These are phyloP conservation scores for Elysia crispata DNA, from an alignment of 2,888 invertebrate species.

Conservation along the genomic window DNA sequence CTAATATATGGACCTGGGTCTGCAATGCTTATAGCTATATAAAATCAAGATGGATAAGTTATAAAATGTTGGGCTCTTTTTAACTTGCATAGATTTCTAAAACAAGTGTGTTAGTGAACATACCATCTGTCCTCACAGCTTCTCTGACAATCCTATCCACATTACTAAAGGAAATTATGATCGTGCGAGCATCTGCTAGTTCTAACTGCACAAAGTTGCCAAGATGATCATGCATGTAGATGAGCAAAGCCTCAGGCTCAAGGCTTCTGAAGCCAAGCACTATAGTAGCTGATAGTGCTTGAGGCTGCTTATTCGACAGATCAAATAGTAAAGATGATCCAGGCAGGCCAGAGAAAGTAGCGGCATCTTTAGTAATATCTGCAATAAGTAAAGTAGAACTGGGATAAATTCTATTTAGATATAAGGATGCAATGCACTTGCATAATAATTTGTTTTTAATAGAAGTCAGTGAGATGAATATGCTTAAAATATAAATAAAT, in stretches of 20 bases:
- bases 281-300: constrained; percentile 81
- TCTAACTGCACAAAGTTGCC: constrained; percentile 91
- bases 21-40: too few species aligned
- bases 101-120: not conserved
- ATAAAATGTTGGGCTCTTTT: too few species aligned
- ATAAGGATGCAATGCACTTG: not conserved
- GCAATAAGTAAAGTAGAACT: constrained; percentile 56
- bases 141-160: constrained; percentile 54
- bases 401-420: not conserved
- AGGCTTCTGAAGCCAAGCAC: constrained; percentile 94
- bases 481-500: too few species aligned
- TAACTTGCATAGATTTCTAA: too few species aligned
- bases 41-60: too few species aligned
- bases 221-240: constrained; percentile 94
- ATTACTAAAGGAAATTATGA: constrained; percentile 60
- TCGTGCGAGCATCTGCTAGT: constrained; percentile 55
- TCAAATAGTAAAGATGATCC: constrained; percentile 83
- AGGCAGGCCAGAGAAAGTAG: constrained; percentile 90
- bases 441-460: too few species aligned
- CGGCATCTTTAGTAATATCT: constrained; percentile 93
- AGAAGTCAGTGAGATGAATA: too few species aligned
- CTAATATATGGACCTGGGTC: too few species aligned
- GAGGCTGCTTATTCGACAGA: constrained; percentile 64
- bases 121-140: constrained; percentile 47
- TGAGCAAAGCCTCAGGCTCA: constrained; percentile 84